Base-by-base conservation (phyloP, 2,888 invertebrate genomes). In the Ormyrus pomaceus region DNA sequence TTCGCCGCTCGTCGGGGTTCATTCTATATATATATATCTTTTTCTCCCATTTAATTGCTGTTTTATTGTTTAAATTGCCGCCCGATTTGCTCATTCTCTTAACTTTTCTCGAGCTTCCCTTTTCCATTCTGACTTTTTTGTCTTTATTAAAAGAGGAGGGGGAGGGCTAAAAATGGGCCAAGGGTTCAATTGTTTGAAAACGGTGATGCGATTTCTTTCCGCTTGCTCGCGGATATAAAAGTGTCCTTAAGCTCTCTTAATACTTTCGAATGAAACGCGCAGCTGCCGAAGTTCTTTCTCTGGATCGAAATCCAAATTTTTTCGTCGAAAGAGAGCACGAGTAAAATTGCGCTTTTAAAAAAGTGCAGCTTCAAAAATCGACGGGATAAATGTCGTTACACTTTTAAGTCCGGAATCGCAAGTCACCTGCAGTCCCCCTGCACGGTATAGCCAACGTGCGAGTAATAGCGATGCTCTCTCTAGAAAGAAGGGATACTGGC, bases 101-200 rank as follows among this genome's bases (percentile, higher is more conserved):
- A 34, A 34, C 34, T 48, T 58, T 34, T 19, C 50, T 58, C 9
- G 13, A 48, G 5, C n/a, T 13, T n/a, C 34, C 59, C 48, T 19
- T 58, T 34, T 10, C 13, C 8, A 19, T 50, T 8, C 6, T 70
- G 13, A 11, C 13, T 34, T 70, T 70, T 50, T 65, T 50, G 9
- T 34, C 13, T 71, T 48, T 51, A 71, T 19, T 48, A 58, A 70
- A 70, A 58, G 19, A 59, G 34, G 4, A 0, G 34, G 34, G 34
- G 34, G 34, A 2, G 34, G 19, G 19, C 19, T 19, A 51, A 10
- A 66, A 58, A 8, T 66, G 9, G 58, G 56, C 58, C 50, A 74
- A 66, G 66, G 66, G 66, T 51, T 59, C 66, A 59, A n/a, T 59
- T 45, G 45, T 59, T n/a, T n/a, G 45, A 71, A 45, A 55, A 50